Base-by-base conservation (phyloP, 2,113 vertebrate genomes). In the Panthera uncia region DNA sequence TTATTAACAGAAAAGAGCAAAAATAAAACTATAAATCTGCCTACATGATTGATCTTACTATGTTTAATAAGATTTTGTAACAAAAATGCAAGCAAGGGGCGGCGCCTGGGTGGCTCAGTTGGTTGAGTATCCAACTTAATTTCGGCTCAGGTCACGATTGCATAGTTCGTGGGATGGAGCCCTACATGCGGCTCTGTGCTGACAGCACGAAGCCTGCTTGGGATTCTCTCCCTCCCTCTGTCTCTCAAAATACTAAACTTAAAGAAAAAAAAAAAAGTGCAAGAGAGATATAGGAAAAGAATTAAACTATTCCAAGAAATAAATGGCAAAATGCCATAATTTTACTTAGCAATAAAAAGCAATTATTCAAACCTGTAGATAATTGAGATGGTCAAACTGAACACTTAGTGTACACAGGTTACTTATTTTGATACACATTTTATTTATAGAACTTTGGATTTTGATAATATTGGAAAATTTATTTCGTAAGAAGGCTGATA, bases 361-460 rank as follows among this genome's bases (percentile, higher is more conserved):
- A 93, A 68, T 97, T 82, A 45, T 38, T 95, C 27, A 96, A 86
- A 86, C 79, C 85, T 95, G 9, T 78, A 95, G 82, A 91, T 94
- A 97, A 97, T 0, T 68, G 25, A 95, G 93, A 61, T 25, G 25
- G 52, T 52, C 57, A 88, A 85, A 81, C 27, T 52, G 69, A 91
- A 93, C 27, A 83, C 3, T n/a, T 76, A 48, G 19, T 61, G 3
- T 68, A 92, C 4, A 71, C 4, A 38, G 27, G 10, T 84, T 85
- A 92, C 31, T 92, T 94, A 50, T 69, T 97, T 97, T 89, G 31
- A 78, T 27, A 15, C 13, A 71, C 3, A 41, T 52, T 96, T 96
- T 90, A 85, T 52, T 95, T 97, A 41, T 55, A 93, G 23, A 93
- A 0, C 19, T 86, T 23, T 68, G 14, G 25, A 78, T 82, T 74